Conservation (phyloP, 2,113 vertebrate genomes). For the Terrapene triunguis region DNA sequence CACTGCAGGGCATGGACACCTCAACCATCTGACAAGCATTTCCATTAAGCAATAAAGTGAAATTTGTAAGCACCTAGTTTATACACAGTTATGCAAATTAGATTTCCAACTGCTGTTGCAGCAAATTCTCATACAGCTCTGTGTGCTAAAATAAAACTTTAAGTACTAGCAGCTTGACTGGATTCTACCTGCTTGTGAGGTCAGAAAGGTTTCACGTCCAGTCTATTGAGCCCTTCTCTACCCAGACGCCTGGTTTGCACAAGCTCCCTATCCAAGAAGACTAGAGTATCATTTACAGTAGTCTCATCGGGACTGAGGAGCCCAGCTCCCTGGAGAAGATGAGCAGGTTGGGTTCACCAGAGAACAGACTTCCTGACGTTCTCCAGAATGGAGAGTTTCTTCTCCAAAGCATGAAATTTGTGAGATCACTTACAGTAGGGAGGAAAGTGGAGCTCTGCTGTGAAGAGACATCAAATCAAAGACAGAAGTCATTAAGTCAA, state of each 20-base stretch:
- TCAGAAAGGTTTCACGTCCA: neutral
- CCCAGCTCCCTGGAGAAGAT: neutral
- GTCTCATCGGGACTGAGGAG: fast-evolving
- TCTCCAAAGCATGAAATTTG: neutral
- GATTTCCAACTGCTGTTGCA: neutral
- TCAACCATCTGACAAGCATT: neutral
- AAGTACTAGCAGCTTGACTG: conserved; percentile 52
- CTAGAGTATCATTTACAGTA: neutral
- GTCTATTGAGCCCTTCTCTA: neutral
- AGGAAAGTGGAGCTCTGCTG: conserved; percentile 48
- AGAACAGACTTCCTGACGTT: conserved; percentile 1
- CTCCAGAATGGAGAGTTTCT: neutral
- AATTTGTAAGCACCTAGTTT: neutral
- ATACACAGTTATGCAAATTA: fast-evolving
- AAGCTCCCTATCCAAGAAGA: neutral
- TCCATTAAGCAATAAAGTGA: fast-evolving
- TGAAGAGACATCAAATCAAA: conserved; percentile 57
- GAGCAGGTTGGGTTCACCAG: neutral
- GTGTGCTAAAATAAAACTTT: conserved; percentile 51
- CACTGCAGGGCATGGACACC: neutral
- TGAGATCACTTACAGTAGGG: conserved; percentile 40
- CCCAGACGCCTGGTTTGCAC: neutral
- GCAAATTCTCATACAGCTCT: conserved; percentile 28
- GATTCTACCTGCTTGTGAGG: conserved; percentile 47
- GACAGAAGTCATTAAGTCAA: conserved; percentile 73